Conservation (phyloP, 2,113 vertebrate species). For the Zosterops borbonicus region DNA sequence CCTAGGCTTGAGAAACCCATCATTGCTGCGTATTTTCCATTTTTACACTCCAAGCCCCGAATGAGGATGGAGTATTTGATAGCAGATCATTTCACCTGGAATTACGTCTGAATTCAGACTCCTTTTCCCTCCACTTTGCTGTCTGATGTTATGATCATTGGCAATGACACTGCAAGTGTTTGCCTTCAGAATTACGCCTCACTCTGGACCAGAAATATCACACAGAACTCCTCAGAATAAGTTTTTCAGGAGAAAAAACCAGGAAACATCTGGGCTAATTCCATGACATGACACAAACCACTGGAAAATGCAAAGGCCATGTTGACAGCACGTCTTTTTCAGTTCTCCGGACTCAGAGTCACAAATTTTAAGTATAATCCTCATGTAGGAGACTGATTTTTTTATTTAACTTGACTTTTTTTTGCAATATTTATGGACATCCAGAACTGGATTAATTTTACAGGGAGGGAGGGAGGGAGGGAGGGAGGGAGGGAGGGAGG, state of each 20-base stretch:
- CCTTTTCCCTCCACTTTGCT: neutral
- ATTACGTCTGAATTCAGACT: neutral
- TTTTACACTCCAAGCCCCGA: neutral
- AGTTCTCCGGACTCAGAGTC: neutral
- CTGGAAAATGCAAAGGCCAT: neutral
- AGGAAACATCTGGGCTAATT: neutral
- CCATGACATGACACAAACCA: neutral
- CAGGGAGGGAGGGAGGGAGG: neutral
- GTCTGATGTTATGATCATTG: neutral
- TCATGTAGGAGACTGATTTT: neutral
- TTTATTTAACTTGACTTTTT: neutral
- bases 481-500: too few species aligned
- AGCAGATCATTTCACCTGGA: neutral
- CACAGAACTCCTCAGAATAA: neutral
- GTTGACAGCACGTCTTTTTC: neutral
- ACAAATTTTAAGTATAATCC: fast-evolving
- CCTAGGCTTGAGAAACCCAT: neutral
- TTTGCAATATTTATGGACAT: neutral
- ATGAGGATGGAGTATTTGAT: neutral
- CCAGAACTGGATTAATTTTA: neutral
- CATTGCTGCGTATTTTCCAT: neutral
- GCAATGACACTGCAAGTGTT: neutral
- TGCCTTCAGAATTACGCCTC: neutral
- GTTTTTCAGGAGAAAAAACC: neutral
- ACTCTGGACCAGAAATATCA: neutral